Conservation (phyloP, 2,888 invertebrate species). For the Alitta virens region DNA sequence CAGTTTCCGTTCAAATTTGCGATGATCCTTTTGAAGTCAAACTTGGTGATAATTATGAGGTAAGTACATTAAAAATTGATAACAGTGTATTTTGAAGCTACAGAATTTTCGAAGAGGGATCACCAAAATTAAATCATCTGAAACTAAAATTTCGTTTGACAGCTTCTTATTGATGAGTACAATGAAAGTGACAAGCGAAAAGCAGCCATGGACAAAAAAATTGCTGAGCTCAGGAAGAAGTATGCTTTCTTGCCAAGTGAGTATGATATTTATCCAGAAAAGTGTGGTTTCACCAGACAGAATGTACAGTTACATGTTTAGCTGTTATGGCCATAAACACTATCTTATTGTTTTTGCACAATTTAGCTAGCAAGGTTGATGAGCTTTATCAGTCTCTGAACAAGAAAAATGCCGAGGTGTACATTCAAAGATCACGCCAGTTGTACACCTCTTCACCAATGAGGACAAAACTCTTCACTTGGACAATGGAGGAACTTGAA, state of each 20-base stretch:
- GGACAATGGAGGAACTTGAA: slow-evolving; percentile 75
- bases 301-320: too few relatives aligned
- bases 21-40: slow-evolving; percentile 99
- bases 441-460: slow-evolving; percentile 67
- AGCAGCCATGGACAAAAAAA: slow-evolving; percentile 23
- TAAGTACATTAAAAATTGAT: too few relatives aligned
- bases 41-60: slow-evolving; percentile 89
- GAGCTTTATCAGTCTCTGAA: slow-evolving; percentile 83
- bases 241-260: slow-evolving; percentile 21
- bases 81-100: too few relatives aligned
- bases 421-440: slow-evolving; percentile 83
- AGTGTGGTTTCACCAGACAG: too few relatives aligned
- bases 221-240: slow-evolving; percentile 27
- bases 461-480: slow-evolving; percentile 75
- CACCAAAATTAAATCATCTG: too few relatives aligned
- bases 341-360: neutral
- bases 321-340: too few relatives aligned
- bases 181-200: slow-evolving; percentile 64
- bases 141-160: neutral
- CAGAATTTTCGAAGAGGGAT: too few relatives aligned
- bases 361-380: slow-evolving; percentile 65
- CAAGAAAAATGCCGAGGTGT: slow-evolving; percentile 91
- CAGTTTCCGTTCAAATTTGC: slow-evolving; percentile 85
- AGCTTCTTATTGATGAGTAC: slow-evolving; percentile 87
- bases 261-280: neutral